Base-by-base conservation (phyloP, 1,140 invertebrate genomes). In the Cryptotermes secundus region DNA sequence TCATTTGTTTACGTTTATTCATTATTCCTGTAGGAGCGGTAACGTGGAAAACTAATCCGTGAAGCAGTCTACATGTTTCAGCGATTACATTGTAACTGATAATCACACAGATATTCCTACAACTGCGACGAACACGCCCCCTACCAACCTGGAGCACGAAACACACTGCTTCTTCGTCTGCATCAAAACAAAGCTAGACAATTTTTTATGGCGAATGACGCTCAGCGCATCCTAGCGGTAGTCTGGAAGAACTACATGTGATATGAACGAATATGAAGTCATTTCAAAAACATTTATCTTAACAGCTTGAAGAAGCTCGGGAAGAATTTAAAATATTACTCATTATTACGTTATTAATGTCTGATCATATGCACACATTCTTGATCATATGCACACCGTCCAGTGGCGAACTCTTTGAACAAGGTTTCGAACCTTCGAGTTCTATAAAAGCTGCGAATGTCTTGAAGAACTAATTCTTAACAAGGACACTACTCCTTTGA, bases 201-300 rank as follows among this genome's bases (percentile, higher is more conserved):
- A 12, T 72, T 31, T 6, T 72, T 31, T 31, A 72, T n/a, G 26
- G 6, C 31, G 59, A 26, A 31, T 31, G 59, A 72, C 59, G 59
- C 59, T 72, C 59, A 72, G 59, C 59, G 59, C 59, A 72, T 31
- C 59, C 59, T 72, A 72, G 59, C 59, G 59, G n/a, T 72, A 7
- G n/a, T 9, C 59, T 0, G 10, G 0, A 31, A 3, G 59, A 72
- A 72, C 59, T 72, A 72, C n/a, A 26, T 72, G n/a, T 16, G 7
- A 26, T 16, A 6, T 6, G 14, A 3, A 72, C n/a, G n/a, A 3
- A 72, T 72, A 14, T 72, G n/a, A 12, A 26, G 59, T 2, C 59
- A 6, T 26, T n/a, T 72, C n/a, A 31, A 72, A 72, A 72, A 72
- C 59, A 72, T 72, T 72, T 49, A 16, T 49, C 19, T 16, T 49